These are phyloP conservation scores for Donacobius atricapilla DNA, from an alignment of 2,113 vertebrate genomes.

Conservation along the genomic window DNA sequence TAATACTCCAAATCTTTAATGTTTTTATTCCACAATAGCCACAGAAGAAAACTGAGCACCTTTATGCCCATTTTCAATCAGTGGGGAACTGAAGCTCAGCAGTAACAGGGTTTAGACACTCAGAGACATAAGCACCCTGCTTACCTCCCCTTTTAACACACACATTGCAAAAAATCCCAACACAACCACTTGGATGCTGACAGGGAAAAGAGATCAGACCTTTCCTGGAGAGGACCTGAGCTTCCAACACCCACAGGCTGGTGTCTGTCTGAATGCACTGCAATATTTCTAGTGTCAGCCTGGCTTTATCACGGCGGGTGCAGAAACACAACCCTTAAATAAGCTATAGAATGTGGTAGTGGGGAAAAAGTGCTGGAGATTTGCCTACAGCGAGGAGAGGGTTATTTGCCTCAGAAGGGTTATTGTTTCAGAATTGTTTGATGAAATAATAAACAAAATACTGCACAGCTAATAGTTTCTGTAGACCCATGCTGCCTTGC, in stretches of 20 bases:
- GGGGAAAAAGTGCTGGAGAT: not conserved
- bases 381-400: not conserved
- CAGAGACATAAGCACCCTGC: not conserved
- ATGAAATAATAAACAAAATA: slow-evolving; percentile 47
- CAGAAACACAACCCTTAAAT: not conserved
- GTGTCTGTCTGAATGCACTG: not conserved
- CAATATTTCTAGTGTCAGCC: not conserved
- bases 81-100: not conserved
- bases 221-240: not conserved
- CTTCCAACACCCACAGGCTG: not conserved
- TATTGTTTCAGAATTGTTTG: slow-evolving; percentile 18
- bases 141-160: not conserved
- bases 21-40: not conserved
- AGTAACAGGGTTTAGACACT: not conserved
- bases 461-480: not conserved
- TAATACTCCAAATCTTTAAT: not conserved
- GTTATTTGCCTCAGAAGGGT: not conserved
- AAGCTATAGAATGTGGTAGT: not conserved
- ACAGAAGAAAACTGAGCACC: not conserved
- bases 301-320: not conserved
- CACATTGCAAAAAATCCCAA: not conserved
- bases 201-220: not conserved
- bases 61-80: not conserved
- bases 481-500: not conserved
- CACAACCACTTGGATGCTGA: no score